Conservation (phyloP, 2,797 vertebrate species). For the Tragelaphus oryx region DNA sequence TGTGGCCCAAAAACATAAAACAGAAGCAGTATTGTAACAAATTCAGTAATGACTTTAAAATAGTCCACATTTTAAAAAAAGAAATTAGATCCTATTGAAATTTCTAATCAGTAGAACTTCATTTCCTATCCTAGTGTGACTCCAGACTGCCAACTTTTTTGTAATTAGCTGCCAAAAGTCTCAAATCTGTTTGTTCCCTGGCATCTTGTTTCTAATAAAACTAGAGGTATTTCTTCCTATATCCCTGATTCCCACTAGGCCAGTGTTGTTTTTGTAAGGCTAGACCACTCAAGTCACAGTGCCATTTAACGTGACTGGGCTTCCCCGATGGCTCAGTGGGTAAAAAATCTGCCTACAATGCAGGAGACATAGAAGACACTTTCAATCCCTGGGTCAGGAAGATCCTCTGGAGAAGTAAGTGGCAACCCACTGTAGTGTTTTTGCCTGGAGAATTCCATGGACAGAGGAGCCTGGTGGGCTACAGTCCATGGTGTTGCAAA, state of each 20-base stretch:
- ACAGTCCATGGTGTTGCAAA: background rate
- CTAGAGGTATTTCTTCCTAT: background rate
- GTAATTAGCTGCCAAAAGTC: background rate
- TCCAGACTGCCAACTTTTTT: background rate
- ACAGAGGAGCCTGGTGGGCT: background rate
- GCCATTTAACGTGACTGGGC: background rate
- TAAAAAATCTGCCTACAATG: background rate
- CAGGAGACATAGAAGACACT: background rate
- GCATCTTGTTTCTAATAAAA: background rate
- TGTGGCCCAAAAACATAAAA: background rate
- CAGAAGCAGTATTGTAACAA: background rate
- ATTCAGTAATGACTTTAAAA: background rate
- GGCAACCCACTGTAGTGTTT: background rate
- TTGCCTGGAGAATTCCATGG: background rate
- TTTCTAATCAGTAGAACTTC: background rate
- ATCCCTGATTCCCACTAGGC: background rate
- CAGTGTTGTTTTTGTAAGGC: background rate
- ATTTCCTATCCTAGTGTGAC: background rate
- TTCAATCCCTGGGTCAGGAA: background rate
- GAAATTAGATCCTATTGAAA: background rate
- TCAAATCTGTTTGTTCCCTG: background rate
- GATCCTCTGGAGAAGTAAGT: background rate
- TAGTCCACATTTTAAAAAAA: background rate
- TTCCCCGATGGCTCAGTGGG: background rate
- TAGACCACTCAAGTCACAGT: background rate